Conservation (phyloP, 2,797 vertebrate genomes). For the Sebastes hubbsi region DNA sequence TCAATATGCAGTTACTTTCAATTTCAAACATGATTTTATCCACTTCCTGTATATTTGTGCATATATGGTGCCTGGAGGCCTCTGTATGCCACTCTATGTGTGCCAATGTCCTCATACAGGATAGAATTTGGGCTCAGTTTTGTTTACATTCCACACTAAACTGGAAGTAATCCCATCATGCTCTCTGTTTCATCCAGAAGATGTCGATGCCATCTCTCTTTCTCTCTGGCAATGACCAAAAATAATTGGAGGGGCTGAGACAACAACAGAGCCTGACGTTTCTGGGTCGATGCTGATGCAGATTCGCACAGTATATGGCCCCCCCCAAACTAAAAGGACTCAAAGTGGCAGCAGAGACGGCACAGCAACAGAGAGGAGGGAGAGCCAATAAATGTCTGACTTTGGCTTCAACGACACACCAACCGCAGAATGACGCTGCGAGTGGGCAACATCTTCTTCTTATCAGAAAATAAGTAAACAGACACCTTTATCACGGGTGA, state of each 20-base stretch:
- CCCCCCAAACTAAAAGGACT: slow-evolving; percentile 11
- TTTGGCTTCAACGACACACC: slow-evolving; percentile 1
- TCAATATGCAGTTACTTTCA: slow-evolving; percentile 6
- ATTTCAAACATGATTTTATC: slow-evolving; percentile 4
- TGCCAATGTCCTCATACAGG: not conserved
- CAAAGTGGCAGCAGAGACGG: slow-evolving; percentile 1
- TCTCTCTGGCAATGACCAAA: slow-evolving; percentile 52
- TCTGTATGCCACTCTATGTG: not conserved
- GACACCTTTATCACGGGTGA: not conserved
- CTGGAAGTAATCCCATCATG: slow-evolving; percentile 25
- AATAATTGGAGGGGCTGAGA: slow-evolving; percentile 57
- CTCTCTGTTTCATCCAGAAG: slow-evolving; percentile 14
- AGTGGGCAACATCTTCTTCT: not conserved
- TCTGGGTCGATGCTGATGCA: slow-evolving; percentile 62
- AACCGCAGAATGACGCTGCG: not conserved
- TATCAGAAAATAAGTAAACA: slow-evolving; percentile 38
- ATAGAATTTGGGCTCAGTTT: not conserved
- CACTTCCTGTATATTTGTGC: not conserved
- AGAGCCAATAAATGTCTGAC: slow-evolving; percentile 21
- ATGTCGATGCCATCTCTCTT: slow-evolving; percentile 2
- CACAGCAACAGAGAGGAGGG: slow-evolving; percentile 26
- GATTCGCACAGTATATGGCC: slow-evolving; percentile 29
- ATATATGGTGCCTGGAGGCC: not conserved
- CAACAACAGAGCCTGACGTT: slow-evolving; percentile 63
- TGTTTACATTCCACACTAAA: not conserved